Base-by-base conservation (phyloP, 1,140 invertebrate species). In the Palaemon carinicauda region DNA sequence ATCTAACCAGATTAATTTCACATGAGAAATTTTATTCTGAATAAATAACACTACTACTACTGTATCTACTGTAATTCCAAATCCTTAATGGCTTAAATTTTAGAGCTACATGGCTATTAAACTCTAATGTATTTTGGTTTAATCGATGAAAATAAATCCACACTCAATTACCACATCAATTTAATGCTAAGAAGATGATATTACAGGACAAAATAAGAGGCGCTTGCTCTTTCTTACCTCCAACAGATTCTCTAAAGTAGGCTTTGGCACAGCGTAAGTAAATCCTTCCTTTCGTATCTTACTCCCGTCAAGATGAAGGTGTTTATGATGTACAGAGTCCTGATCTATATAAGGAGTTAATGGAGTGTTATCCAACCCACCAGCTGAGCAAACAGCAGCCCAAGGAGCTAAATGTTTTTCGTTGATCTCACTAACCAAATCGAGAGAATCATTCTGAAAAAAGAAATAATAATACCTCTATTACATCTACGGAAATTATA, bases 401-500 rank as follows among this genome's bases (percentile, higher is more conserved):
- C 97, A 98, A 12, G 96, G 96, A 0, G 93, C 94, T 92, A 97
- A 94, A 91, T 98, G 97, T 91, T 97, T 97, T 91, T 98, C 97
- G 92, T 98, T 98, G 0, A 96, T 96, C 90, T 98, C 96, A 88
- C 97, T 96, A 0, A 96, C 95, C 33, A 97, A 94, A 29, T 93
- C 93, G n/a, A 92, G 93, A 91, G 96, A 92, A 91, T 96, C 95
- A 29, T 92, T 92, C 95, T 95, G 89, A 10, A 92, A 91, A n/a
- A 82, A 88, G 85, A 87, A 53, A 75, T 3, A 9, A 53, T 12
- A 4, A 21, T 1, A 17, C 15, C 24, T 29, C 1, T 14, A 7
- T 15, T 41, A 41, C 3, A 41, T 41, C 41, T 9, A 41, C 41
- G 7, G 5, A 41, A 41, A 5, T 41, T 12, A 41, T 12, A 9